Percentiles rank a stretch among this genome's conserved stretches.
phyloP scores from a whole-genome alignment of 2,797 vertebrate species.

The Semotilus atromaculatus region DNA sequence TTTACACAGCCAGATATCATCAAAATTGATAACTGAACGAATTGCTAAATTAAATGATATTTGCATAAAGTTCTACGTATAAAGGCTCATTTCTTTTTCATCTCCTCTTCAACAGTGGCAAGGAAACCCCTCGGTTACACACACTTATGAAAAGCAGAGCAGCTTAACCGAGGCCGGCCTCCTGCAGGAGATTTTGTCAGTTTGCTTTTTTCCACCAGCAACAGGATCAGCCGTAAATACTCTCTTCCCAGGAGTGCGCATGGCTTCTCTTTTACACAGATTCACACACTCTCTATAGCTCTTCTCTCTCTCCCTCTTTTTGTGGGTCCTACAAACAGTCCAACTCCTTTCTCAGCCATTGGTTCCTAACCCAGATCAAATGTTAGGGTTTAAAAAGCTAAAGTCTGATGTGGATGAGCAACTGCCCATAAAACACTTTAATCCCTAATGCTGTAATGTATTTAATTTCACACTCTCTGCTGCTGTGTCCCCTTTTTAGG shows the following conservation, averaged over 20 bases:
- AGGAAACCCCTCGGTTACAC: slow-evolving; percentile 42
- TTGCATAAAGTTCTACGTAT: neutral
- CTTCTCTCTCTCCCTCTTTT: slow-evolving; percentile 62
- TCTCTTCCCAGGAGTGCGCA: slow-evolving; percentile 58
- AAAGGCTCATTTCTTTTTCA: slow-evolving; percentile 13
- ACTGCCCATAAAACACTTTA: slow-evolving; percentile 94
- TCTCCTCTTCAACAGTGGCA: slow-evolving; percentile 2
- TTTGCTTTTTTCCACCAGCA: slow-evolving; percentile 60
- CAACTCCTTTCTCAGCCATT: slow-evolving; percentile 78
- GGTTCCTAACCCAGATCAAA: slow-evolving; percentile 89
- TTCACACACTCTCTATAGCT: slow-evolving; percentile 60
- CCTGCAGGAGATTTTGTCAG: slow-evolving; percentile 44
- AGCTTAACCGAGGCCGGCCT: slow-evolving; percentile 39
- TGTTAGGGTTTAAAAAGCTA: slow-evolving; percentile 90
- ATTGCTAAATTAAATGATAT: neutral
- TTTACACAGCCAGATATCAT: neutral
- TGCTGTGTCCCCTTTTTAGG: slow-evolving; percentile 87
- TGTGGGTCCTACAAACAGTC: slow-evolving; percentile 73
- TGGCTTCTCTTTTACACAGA: slow-evolving; percentile 56
- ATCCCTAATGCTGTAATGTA: slow-evolving; percentile 91
- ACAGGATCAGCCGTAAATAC: slow-evolving; percentile 62
- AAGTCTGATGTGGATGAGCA: slow-evolving; percentile 96
- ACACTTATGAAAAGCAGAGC: slow-evolving; percentile 37
- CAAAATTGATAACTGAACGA: neutral
- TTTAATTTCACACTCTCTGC: slow-evolving; percentile 97